Evolutionary conservation across 2,888 invertebrate genomes (phyloP), one percentile per base, ranked within the genome.

Genomic region (Calephelis perditalis): DNA sequence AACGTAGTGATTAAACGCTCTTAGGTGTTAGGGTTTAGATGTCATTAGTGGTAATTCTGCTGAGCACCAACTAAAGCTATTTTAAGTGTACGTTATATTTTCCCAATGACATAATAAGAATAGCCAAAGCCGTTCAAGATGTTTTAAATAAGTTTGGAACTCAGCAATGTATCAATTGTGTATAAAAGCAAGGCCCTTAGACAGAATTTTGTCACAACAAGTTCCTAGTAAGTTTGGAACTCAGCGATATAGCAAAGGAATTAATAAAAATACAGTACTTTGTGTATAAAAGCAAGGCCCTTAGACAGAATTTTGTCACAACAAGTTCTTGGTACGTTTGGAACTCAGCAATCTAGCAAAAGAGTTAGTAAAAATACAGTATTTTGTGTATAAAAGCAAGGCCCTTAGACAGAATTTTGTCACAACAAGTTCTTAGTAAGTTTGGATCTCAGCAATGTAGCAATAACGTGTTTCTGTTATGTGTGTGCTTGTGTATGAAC

Each of bases 401-500:
- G 60, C 63, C 63, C 65, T 65, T 62, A 55, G 61, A 61, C 63
- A 65, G 63, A 68, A 67, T 69, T 70, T 72, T 70, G 68, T 70
- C 68, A 69, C 62, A 68, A 63, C 60, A 71, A 67, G 70, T 69
- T 71, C 67, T 62, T 59, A 73, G 70, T 78, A 76, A 74, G 79
- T 77, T 76, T 70, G 72, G 65, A 64, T 69, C 71, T 64, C 60
- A 57, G 56, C 36, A 52, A 52, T 68, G 67, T 63, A 68, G 66
- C 66, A 69, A 69, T 67, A 68, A 58, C 64, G 63, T 67, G 62
- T 59, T 60, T 47, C 60, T 40, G 62, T 68, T 65, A 67, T 74
- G 75, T 75, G 74, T 73, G 72, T 73, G 69, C 73, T 57, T 64
- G 71, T 67, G 72, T 73, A 70, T 73, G 73, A 82, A 86, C 86